Evolutionary conservation across 2,113 vertebrate genomes (phyloP), one percentile per base, ranked within the genome.

Genomic region (Apeltes quadracus): DNA sequence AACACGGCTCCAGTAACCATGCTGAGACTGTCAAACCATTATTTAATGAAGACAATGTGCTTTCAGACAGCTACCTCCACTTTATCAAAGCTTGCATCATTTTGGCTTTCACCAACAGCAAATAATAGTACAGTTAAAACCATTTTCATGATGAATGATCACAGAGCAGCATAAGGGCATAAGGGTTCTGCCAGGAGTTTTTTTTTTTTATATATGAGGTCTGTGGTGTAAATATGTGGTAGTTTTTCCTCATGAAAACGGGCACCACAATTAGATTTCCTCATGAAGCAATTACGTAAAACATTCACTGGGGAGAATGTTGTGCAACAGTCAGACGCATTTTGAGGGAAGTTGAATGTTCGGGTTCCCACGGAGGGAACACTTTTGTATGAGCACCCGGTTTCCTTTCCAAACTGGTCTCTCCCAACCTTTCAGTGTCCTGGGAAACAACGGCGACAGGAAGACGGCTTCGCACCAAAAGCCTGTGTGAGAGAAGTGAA

Each of bases 401-500:
- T 25, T 43, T 77, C 50, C 43, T 67, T 66, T 78, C 32, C 36
- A 50, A 9, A 22, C 39, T 73, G 66, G 71, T 75, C 65, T 20
- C 66, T 29, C 85, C 53, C 58, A 78, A 76, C 59, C 20, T 55
- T 55, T 51, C 65, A 53, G 51, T 65, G 38, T 76, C 46, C 57
- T 85, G 69, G 61, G 73, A 76, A 50, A 36, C 62, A 57, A n/a
- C 54, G 34, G 34, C 67, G 51, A 50, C 71, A 67, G 63, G n/a
- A n/a, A 63, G 50, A 53, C 69, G 83, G 83, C 84, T 84, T 74
- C 41, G 78, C 81, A 89, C 84, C 81, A 86, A 89, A 88, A 84
- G 74, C 77, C 71, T 78, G 43, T 76, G 72, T 75, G 72, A 69
- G 78, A 79, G 54, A 58, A 66, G 62, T 43, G 55, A 46, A 84